phyloP scores from a whole-genome alignment of 2,113 vertebrate genomes.

The Pachyramphus minor region DNA sequence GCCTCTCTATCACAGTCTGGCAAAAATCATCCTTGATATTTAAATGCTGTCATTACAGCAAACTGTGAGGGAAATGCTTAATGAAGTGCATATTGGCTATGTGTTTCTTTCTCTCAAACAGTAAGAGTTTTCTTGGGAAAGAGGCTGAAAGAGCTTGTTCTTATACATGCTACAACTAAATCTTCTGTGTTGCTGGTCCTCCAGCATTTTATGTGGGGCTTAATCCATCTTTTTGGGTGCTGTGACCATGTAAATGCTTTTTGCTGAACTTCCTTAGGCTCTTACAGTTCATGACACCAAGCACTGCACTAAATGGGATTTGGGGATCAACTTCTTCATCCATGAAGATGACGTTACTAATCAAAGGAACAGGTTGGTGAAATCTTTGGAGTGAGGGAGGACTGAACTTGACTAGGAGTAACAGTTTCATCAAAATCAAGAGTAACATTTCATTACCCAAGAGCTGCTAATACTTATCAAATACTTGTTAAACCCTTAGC shows the following conservation, averaged over 20 bases:
- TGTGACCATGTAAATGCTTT: neutral
- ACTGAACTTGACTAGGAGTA: neutral
- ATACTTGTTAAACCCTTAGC: neutral
- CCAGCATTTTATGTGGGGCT: neutral
- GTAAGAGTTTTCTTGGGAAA: neutral
- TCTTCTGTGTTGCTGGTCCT: neutral
- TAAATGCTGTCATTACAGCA: neutral
- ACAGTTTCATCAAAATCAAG: neutral
- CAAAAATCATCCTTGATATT: neutral
- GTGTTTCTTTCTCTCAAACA: neutral
- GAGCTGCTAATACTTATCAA: neutral
- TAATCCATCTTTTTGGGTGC: neutral
- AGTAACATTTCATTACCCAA: neutral
- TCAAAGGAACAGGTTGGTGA: slow-evolving; percentile 83
- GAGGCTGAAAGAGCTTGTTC: neutral
- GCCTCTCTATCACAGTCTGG: neutral
- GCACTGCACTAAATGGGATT: slow-evolving; percentile 84
- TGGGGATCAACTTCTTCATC: slow-evolving; percentile 95
- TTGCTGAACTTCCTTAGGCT: slow-evolving; percentile 67
- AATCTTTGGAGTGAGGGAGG: neutral
- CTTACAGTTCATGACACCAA: slow-evolving; percentile 93
- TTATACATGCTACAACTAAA: neutral
- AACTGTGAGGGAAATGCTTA: neutral
- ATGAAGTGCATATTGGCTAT: neutral
- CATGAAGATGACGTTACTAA: slow-evolving; percentile 86